Base-by-base conservation (phyloP, 2,797 vertebrate genomes). In the Nyctalus aviator region DNA sequence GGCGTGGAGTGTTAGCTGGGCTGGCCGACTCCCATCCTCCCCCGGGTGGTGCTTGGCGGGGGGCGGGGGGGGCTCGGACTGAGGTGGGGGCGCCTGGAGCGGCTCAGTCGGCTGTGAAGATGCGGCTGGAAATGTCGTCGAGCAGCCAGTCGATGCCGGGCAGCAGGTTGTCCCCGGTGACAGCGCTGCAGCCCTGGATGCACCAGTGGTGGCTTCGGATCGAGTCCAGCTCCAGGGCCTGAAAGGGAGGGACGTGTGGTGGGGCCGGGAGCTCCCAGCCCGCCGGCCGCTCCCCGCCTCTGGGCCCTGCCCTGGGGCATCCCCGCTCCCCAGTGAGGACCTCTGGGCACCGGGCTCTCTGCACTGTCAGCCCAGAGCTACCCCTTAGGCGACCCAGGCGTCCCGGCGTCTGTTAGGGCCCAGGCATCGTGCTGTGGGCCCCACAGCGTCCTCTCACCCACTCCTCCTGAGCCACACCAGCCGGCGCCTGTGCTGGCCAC, bases 191-290 rank as follows among this genome's bases (percentile, higher is more conserved):
- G 57, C 98, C 98, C 4, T 99, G 98, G 84, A 99, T 99, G 48
- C 99, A 99, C 99, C 99, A 99, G 97, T 99, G 99, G 96, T 99
- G 99, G 3, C 96, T 99, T 83, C 98, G 99, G 88, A 99, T 99
- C 66, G 98, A 96, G 84, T 99, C 98, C 89, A 99, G 98, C 14
- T 98, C 98, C 97, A 99, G 85, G 0, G 97, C 98, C 99, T 99
- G 91, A 50, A 35, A 30, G 50, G 91, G 44, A 3, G 3, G 88
- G 32, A 50, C 21, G 71, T 4, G 35, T 0, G 2, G 9, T 71
- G 77, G 84, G 59, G 23, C 10, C n/a, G 87, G 3, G 68, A n/a
- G 57, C 57, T 6, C 78, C 37, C 84, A 1, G 71, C 35, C 50
- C 0, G 0, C 23, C 25, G 9, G 1, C 35, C 0, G 23, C 30